A percentile compares a stretch with the other conserved stretches of the same genome.
Evolutionary conservation across 2,797 vertebrate species (phyloP).

Genomic region (Eptatretus atami): DNA sequence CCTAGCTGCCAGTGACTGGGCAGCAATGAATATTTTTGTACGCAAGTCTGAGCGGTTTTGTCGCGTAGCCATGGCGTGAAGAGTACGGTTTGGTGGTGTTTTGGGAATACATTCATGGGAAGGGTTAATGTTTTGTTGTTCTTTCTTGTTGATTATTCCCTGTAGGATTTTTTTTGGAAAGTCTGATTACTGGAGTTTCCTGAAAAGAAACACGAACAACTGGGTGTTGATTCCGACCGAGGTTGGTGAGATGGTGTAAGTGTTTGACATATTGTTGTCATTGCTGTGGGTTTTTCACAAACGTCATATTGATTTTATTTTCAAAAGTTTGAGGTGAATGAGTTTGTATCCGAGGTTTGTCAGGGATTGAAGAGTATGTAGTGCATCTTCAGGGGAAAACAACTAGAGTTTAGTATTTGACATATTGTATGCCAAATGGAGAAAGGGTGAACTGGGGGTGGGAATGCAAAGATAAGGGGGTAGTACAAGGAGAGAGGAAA

Average conservation of each 20-base stretch:
- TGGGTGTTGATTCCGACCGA: conserved; percentile 82
- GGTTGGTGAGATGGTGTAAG: conserved; percentile 13
- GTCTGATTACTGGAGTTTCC: conserved; percentile 86
- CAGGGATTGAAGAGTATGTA: too few species aligned
- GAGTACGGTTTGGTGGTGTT: background rate
- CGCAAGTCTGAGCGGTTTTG: background rate
- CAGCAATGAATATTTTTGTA: too few species aligned
- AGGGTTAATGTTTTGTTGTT: background rate
- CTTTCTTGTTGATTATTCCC: conserved; percentile 7
- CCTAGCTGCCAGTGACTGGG: too few species aligned
- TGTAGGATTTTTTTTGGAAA: conserved; percentile 86
- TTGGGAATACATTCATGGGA: background rate
- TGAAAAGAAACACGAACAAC: conserved; percentile 63
- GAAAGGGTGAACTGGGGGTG: too few species aligned
- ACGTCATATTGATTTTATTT: too few species aligned
- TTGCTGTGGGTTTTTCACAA: background rate
- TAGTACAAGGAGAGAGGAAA: too few species aligned
- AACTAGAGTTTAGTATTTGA: too few species aligned
- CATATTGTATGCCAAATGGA: too few species aligned
- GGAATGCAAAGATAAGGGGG: too few species aligned
- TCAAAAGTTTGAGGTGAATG: too few species aligned
- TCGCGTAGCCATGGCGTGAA: background rate
- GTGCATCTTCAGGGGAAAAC: too few species aligned
- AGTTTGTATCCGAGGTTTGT: too few species aligned
- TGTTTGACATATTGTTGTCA: background rate